Evolutionary conservation across 2,113 vertebrate genomes (phyloP).

Genomic region (Pogona vitticeps): DNA sequence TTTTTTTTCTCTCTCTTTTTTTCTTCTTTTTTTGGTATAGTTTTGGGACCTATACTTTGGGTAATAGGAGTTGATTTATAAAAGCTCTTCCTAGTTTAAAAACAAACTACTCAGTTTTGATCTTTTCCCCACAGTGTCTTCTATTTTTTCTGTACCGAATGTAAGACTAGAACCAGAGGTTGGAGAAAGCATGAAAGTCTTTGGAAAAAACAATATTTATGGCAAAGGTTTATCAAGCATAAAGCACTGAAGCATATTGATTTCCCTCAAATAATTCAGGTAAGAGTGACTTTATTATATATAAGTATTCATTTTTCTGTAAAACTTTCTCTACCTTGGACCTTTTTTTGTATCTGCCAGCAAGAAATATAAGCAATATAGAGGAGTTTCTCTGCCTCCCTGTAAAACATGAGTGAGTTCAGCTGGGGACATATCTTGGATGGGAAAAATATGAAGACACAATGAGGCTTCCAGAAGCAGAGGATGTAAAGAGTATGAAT

Average conservation of each 20-base stretch:
- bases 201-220: slow-evolving; percentile 88
- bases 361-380: too few species aligned
- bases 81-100: not conserved
- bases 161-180: slow-evolving; percentile 91
- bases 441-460: not conserved
- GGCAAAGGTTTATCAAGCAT: slow-evolving; percentile 87
- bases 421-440: not conserved
- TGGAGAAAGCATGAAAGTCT: slow-evolving; percentile 89
- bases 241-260: slow-evolving; percentile 84
- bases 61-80: not conserved
- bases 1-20: too few species aligned
- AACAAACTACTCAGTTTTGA: slow-evolving; percentile 33
- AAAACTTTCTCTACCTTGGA: not conserved
- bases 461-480: not conserved
- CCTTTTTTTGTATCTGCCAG: not conserved
- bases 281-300: slow-evolving; percentile 58
- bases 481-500: not conserved
- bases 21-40: not conserved
- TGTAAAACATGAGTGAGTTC: not conserved
- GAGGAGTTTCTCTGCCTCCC: not conserved
- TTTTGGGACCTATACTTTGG: too few species aligned
- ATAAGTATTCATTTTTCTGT: slow-evolving; percentile 29
- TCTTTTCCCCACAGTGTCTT: slow-evolving; percentile 86
- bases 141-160: slow-evolving; percentile 91
- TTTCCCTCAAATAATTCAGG: slow-evolving; percentile 68